Base-by-base conservation (phyloP, 2,888 invertebrate species). In the Calameuta filiformis region DNA sequence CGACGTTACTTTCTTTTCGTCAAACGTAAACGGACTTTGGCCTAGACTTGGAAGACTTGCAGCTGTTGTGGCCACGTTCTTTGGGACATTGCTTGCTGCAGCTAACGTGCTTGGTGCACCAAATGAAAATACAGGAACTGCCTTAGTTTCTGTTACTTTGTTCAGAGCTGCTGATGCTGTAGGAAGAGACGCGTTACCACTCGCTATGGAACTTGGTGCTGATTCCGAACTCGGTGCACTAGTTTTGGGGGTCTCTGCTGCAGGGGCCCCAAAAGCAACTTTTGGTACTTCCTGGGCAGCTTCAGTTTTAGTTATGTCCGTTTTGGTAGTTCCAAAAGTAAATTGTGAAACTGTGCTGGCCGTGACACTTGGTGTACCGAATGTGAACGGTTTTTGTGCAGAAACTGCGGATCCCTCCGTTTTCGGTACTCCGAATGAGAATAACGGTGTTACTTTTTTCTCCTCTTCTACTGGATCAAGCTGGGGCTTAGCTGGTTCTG, bases 261-360 rank as follows among this genome's bases (percentile, higher is more conserved):
- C 34, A 33, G 82, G 76, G 74, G 34, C 82, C 75, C 77, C 83
- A 75, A 84, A 79, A 35, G 79, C 76, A 73, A 80, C 69, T 68
- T 71, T 73, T 69, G 77, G 78, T 68, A 37, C n/a, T 35, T 73
- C 69, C 69, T 77, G 34, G 15, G 4, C n/a, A 33, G n/a, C 15
- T 23, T 73, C 73, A 31, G 75, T 37, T 1, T n/a, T 35, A 23
- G 68, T 56, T 73, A 33, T 6, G 3, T 56, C 40, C 4, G 77
- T 40, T 33, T 79, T 79, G 11, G 75, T 31, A 31, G 86, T 78
- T 76, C 90, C 90, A 83, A 92, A 92, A 80, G 89, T 89, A 81
- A 91, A 91, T 33, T 80, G 79, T 23, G 80, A 73, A 31, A 33
- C 37, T 34, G 71, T 9, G 71, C 11, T 73, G 40, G 75, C 71